Conservation (phyloP, 1,140 invertebrate species). For the Acromyrmex echinatior region DNA sequence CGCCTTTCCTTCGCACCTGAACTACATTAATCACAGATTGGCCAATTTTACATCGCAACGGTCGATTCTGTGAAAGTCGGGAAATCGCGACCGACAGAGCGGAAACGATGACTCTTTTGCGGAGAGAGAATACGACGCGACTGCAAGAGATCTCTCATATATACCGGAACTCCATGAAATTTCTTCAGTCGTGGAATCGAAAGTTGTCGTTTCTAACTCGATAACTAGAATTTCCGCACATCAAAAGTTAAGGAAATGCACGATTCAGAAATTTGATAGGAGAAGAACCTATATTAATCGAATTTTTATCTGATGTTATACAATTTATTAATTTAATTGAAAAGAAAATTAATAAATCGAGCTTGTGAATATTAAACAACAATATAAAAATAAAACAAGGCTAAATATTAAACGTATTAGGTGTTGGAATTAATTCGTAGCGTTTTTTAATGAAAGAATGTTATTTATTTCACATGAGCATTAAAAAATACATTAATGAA, state of each 20-base stretch:
- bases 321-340: background rate
- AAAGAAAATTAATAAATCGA: no score
- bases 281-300: background rate
- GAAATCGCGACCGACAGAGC: slow-evolving; percentile 62
- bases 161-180: slow-evolving; percentile 49
- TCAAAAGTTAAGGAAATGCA: slow-evolving; percentile 23
- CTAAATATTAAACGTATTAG: no score
- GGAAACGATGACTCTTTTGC: slow-evolving; percentile 61
- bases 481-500: no score
- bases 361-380: no score
- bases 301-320: background rate
- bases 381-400: no score
- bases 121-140: slow-evolving; percentile 17
- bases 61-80: slow-evolving; percentile 53
- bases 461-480: no score
- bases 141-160: slow-evolving; percentile 34
- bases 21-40: slow-evolving; percentile 34
- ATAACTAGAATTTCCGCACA: slow-evolving; percentile 14
- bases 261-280: background rate
- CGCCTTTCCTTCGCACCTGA: slow-evolving; percentile 1
- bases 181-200: slow-evolving; percentile 31
- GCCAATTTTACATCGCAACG: slow-evolving; percentile 20
- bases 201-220: slow-evolving; percentile 19
- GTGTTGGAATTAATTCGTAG: no score
- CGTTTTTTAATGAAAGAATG: no score